phyloP scores from a whole-genome alignment of 2,888 invertebrate genomes.

The Agrotis segetum region DNA sequence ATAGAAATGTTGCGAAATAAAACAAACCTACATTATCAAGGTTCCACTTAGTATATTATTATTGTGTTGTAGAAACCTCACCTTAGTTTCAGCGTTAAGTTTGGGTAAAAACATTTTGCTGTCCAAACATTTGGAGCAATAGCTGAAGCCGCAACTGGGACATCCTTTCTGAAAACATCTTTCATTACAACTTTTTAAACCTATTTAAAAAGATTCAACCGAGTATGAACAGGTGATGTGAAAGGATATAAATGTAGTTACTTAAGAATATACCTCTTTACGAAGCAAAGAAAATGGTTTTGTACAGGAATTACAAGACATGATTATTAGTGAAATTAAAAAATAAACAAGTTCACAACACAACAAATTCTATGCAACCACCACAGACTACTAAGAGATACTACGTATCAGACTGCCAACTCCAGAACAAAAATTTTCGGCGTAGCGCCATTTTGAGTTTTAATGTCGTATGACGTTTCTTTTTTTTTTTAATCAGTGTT shows the following conservation, averaged over 20 bases:
- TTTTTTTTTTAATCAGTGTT: too few species aligned
- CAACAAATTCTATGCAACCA: too few species aligned
- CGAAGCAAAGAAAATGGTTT: conserved; percentile 93
- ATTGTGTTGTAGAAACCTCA: conserved; percentile 77
- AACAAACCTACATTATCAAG: neutral
- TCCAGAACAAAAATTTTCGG: too few species aligned
- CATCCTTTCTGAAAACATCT: conserved; percentile 93
- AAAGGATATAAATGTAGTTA: neutral
- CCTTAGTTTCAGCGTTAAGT: conserved; percentile 92
- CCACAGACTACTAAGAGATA: too few species aligned
- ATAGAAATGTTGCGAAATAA: neutral
- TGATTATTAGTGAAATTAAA: conserved; percentile 68
- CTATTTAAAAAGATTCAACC: neutral
- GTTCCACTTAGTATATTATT: neutral
- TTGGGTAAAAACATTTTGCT: conserved; percentile 93
- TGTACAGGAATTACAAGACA: conserved; percentile 94
- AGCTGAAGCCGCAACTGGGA: conserved; percentile 95
- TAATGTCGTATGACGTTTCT: too few species aligned
- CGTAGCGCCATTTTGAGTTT: too few species aligned
- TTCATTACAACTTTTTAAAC: neutral
- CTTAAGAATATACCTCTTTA: conserved; percentile 91
- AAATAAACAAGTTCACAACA: neutral
- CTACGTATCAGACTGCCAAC: too few species aligned
- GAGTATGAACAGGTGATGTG: neutral
- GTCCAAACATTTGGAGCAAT: conserved; percentile 95